Percentiles rank a stretch among this genome's conserved stretches.
phyloP scores from a whole-genome alignment of 2,888 invertebrate genomes.

The Malachius bipustulatus region DNA sequence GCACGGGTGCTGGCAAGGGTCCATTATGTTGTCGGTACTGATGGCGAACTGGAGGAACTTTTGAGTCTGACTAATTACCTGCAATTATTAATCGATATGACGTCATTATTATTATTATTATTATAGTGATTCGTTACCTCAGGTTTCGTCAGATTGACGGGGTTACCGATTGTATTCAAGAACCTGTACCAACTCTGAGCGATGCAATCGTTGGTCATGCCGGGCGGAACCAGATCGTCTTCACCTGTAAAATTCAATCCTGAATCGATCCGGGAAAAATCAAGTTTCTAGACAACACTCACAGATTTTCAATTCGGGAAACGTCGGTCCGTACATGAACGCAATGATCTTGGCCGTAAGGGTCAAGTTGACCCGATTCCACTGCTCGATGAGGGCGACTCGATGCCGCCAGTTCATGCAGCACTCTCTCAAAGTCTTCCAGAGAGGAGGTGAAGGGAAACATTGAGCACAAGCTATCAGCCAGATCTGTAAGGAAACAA shows the following conservation, averaged over 20 bases:
- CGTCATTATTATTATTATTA: conserved; percentile 9
- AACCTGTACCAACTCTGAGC: conserved; percentile 95
- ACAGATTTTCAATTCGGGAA: conserved; percentile 73
- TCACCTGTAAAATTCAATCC: conserved; percentile 69
- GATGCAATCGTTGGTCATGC: conserved; percentile 81
- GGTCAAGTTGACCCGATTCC: conserved; percentile 86
- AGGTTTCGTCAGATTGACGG: conserved; percentile 81
- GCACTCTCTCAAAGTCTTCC: conserved; percentile 89
- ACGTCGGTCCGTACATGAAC: conserved; percentile 80
- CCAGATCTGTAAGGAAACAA: conserved; percentile 49
- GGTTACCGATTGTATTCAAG: conserved; percentile 87
- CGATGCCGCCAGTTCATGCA: conserved; percentile 92
- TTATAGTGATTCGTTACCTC: conserved; percentile 44
- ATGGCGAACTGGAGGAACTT: conserved; percentile 71
- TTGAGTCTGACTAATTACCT: conserved; percentile 51
- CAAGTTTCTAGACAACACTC: conserved; percentile 24
- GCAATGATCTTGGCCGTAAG: conserved; percentile 72
- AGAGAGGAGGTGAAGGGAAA: conserved; percentile 89
- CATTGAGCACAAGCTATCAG: conserved; percentile 62
- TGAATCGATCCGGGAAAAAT: too few species aligned
- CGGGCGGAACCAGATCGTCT: conserved; percentile 75
- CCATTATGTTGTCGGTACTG: conserved; percentile 61
- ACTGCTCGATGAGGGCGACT: conserved; percentile 83
- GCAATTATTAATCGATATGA: conserved; percentile 6
- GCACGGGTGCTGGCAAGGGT: conserved; percentile 87